phyloP scores from a whole-genome alignment of 2,113 vertebrate species.

The Myrmecophaga tridactyla region DNA sequence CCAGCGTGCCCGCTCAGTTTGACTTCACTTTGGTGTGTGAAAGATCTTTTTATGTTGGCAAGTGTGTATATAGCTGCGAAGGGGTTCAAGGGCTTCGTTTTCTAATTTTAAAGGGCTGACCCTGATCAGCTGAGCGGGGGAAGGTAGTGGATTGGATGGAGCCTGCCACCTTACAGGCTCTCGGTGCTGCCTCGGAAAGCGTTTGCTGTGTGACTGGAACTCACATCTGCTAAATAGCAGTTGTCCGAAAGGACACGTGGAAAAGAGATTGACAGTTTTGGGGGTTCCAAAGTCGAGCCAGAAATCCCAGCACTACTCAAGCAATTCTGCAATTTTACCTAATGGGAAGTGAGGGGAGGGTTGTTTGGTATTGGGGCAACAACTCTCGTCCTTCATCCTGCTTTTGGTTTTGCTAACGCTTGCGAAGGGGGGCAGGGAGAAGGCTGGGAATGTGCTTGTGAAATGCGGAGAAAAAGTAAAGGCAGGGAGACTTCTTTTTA shows the following conservation, averaged over 20 bases:
- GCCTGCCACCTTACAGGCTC: neutral
- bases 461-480: neutral
- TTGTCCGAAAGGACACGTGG: constrained; percentile 68
- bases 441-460: neutral
- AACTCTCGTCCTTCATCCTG: neutral
- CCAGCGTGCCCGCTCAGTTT: constrained; percentile 42
- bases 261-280: constrained; percentile 31
- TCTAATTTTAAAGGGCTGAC: constrained; percentile 72
- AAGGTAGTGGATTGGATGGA: constrained; percentile 11
- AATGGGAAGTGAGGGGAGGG: neutral
- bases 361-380: neutral
- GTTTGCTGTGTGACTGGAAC: constrained; percentile 62
- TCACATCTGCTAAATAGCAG: constrained; percentile 56
- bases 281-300: constrained; percentile 27
- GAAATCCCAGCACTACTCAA: neutral
- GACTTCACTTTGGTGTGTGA: constrained; percentile 60
- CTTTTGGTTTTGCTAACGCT: neutral
- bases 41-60: constrained; percentile 61
- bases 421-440: neutral
- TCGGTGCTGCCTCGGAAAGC: constrained; percentile 30
- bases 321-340: neutral
- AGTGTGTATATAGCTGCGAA: constrained; percentile 48
- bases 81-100: constrained; percentile 52
- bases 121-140: constrained; percentile 58
- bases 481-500: neutral